Evolutionary conservation across 2,113 vertebrate genomes (phyloP).

Genomic region (Sakesphorus luctuosus): DNA sequence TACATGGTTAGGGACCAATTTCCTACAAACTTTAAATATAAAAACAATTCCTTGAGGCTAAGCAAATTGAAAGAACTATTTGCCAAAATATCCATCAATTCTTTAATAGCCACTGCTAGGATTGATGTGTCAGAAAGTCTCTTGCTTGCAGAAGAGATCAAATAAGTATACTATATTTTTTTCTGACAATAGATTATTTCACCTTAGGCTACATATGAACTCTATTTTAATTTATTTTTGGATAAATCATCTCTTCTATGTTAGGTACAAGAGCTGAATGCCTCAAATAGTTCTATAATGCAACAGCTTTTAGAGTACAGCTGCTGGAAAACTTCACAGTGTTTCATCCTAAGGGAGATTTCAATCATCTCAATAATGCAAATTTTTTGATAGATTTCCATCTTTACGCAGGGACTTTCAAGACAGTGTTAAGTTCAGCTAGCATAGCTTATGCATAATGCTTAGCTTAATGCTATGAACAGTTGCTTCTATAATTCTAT

Average conservation of each 20-base stretch:
- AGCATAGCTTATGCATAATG: not conserved
- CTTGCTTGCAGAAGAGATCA: not conserved
- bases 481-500: not conserved
- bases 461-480: not conserved
- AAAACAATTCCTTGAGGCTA: conserved; percentile 17
- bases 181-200: not conserved
- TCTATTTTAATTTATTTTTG: not conserved
- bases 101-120: not conserved
- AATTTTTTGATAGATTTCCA: not conserved
- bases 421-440: not conserved
- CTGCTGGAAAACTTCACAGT: not conserved
- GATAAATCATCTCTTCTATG: not conserved
- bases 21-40: not conserved
- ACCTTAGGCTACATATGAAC: not conserved
- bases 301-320: not conserved
- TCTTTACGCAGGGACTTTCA: not conserved
- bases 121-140: not conserved
- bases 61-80: not conserved
- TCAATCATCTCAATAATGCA: not conserved
- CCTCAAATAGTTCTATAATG: not conserved
- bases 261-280: not conserved
- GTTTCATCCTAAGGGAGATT: not conserved
- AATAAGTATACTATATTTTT: not conserved
- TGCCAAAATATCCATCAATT: not conserved
- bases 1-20: not conserved